A percentile compares a stretch with the other conserved stretches of the same genome.
Conservation (phyloP, 2,113 vertebrate species). For the Epinephelus fuscoguttatus region DNA sequence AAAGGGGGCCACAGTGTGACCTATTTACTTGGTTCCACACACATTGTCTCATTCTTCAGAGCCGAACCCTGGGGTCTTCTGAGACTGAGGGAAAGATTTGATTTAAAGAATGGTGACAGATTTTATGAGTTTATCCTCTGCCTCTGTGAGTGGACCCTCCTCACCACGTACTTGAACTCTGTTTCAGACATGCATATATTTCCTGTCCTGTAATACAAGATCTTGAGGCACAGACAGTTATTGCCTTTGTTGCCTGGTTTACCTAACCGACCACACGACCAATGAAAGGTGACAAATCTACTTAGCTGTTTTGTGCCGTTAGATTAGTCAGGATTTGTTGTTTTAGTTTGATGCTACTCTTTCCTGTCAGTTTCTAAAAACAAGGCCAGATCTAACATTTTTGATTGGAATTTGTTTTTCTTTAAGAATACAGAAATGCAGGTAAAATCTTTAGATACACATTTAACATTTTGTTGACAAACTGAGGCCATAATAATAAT, state of each 20-base stretch:
- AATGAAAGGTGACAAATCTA: slow-evolving; percentile 67
- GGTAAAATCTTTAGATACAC: not conserved
- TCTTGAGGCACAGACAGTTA: slow-evolving; percentile 2
- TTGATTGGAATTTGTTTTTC: not conserved
- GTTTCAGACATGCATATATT: not conserved
- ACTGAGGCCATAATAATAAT: not conserved
- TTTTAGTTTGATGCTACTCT: slow-evolving; percentile 6
- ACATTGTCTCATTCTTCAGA: slow-evolving; percentile 40
- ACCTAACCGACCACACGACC: not conserved
- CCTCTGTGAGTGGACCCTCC: slow-evolving; percentile 28
- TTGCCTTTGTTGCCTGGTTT: slow-evolving; percentile 20
- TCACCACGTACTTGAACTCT: slow-evolving; percentile 17
- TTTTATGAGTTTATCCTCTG: slow-evolving; percentile 42
- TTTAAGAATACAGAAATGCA: not conserved
- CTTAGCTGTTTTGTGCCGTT: slow-evolving; percentile 13
- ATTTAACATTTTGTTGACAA: not conserved
- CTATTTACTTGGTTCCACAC: slow-evolving; percentile 27
- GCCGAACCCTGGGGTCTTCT: slow-evolving; percentile 26
- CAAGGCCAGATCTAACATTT: not conserved
- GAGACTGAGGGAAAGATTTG: slow-evolving; percentile 10
- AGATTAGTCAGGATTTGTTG: slow-evolving; percentile 27
- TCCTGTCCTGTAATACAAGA: slow-evolving; percentile 10
- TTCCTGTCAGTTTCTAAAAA: not conserved
- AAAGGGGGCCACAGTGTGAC: slow-evolving; percentile 40
- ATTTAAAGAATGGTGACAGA: slow-evolving; percentile 49